These are phyloP conservation scores for Lamprotornis superbus DNA, from an alignment of 2,113 vertebrate genomes.

Conservation along the genomic window DNA sequence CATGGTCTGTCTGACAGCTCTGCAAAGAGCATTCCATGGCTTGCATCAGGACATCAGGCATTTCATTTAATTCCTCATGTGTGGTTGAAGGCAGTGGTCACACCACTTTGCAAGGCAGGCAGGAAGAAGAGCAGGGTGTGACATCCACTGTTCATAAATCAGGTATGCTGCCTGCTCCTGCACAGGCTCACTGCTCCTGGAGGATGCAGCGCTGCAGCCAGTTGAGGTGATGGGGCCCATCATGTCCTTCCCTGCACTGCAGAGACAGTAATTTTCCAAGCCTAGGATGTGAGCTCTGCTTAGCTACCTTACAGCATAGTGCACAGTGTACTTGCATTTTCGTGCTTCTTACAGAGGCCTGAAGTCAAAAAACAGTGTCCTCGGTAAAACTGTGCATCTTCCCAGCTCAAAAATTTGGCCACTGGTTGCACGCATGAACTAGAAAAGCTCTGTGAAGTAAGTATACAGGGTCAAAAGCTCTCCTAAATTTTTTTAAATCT, in stretches of 20 bases:
- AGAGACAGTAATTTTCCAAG: not conserved
- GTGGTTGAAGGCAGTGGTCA: not conserved
- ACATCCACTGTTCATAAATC: not conserved
- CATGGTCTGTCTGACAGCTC: not conserved
- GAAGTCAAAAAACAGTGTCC: not conserved
- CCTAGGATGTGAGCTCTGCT: not conserved
- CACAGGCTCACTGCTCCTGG: not conserved
- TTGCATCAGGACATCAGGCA: rapidly evolving
- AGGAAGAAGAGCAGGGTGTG: not conserved
- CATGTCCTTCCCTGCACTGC: not conserved
- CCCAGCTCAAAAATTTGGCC: not conserved
- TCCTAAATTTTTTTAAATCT: not conserved
- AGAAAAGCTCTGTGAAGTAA: not conserved
- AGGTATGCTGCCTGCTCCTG: not conserved
- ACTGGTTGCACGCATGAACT: not conserved
- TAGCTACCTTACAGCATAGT: not conserved
- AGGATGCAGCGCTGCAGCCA: not conserved
- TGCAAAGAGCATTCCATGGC: rapidly evolving
- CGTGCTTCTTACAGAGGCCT: not conserved
- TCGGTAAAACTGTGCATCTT: not conserved
- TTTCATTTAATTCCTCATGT: not conserved
- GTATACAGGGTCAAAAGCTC: not conserved
- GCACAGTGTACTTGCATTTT: not conserved
- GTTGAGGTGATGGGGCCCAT: rapidly evolving
- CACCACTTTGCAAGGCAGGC: not conserved